A percentile compares a stretch with the other conserved stretches of the same genome.
Evolutionary conservation across 2,113 vertebrate genomes (phyloP).

Genomic region (Rana temporaria): DNA sequence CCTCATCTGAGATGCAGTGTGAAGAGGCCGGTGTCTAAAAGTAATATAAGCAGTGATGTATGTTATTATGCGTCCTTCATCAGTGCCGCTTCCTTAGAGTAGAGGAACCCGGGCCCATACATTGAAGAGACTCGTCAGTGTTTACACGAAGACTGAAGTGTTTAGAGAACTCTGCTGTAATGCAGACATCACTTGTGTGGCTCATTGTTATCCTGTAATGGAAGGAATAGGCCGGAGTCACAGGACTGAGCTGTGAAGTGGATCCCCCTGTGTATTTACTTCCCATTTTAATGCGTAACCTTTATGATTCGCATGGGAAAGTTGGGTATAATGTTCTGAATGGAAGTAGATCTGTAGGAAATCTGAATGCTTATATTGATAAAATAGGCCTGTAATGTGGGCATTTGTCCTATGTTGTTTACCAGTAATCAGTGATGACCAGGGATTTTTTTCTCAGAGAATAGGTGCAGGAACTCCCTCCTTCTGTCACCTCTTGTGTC

Average conservation of each 20-base stretch:
- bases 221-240: slow-evolving; percentile 39
- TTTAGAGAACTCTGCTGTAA: slow-evolving; percentile 9
- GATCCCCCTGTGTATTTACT: not conserved
- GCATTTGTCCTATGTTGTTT: no score
- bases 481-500: no score
- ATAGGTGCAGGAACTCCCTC: no score
- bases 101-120: not conserved
- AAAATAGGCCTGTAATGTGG: no score
- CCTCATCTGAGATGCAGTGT: not conserved
- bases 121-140: slow-evolving; percentile 34
- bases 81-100: slow-evolving; percentile 13
- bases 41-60: not conserved
- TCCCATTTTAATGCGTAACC: not conserved
- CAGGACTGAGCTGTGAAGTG: slow-evolving; percentile 11
- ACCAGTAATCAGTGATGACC: no score
- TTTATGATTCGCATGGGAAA: slow-evolving; percentile 17
- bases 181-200: not conserved
- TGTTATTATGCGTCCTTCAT: not conserved
- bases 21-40: not conserved
- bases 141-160: slow-evolving; percentile 31
- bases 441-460: no score
- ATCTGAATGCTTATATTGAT: no score
- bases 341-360: no score
- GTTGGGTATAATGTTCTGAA: not conserved
- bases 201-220: slow-evolving; percentile 16